A percentile compares a stretch with the other conserved stretches of the same genome.
These are phyloP conservation scores for Malurus elegans DNA, from an alignment of 2,113 vertebrate species.

Conservation along the genomic window DNA sequence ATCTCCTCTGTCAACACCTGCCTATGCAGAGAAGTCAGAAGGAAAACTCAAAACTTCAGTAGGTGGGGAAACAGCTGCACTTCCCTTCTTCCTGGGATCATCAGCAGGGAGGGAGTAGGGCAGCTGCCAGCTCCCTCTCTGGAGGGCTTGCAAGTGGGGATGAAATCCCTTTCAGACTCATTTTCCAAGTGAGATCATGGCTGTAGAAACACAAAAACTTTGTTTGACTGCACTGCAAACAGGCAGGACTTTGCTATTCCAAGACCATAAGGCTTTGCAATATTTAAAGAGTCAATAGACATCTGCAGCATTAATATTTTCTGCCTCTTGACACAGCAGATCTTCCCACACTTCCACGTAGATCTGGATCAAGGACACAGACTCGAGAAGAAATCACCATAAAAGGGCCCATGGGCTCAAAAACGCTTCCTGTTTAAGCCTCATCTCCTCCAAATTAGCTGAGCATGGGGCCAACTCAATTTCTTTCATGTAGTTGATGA, in stretches of 20 bases:
- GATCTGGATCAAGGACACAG: not conserved
- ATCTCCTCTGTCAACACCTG: not conserved
- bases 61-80: not conserved
- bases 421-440: not conserved
- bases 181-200: not conserved
- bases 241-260: not conserved
- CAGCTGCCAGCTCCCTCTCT: not conserved
- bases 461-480: not conserved
- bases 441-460: not conserved
- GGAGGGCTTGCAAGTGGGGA: not conserved
- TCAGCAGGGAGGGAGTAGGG: not conserved
- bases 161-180: not conserved
- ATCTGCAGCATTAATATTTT: not conserved
- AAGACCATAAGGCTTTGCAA: not conserved
- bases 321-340: not conserved
- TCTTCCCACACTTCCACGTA: not conserved
- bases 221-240: not conserved
- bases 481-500: not conserved
- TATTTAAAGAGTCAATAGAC: not conserved
- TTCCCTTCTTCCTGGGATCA: not conserved
- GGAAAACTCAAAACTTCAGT: not conserved
- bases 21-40: not conserved
- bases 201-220: not conserved
- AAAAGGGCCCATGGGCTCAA: not conserved
- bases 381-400: not conserved